Evolutionary conservation across 2,888 invertebrate genomes (phyloP).

Genomic region (Diogma glabrata): DNA sequence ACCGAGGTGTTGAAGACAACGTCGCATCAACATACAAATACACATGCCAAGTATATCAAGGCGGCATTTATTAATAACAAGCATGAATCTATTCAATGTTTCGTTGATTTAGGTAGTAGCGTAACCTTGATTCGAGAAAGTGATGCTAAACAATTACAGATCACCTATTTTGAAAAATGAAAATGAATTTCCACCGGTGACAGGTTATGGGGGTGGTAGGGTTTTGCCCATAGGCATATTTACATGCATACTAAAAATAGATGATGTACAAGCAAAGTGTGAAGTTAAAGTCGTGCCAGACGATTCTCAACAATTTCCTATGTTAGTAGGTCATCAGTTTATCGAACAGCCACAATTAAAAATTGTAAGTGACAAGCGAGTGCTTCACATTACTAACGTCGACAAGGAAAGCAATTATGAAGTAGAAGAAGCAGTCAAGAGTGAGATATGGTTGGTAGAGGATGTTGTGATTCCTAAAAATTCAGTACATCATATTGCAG

Average conservation of each 20-base stretch:
- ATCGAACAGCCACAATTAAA: too few species aligned
- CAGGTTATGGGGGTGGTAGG: background rate
- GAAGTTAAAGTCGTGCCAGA: too few species aligned
- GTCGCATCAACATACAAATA: background rate
- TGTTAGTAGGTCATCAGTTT: too few species aligned
- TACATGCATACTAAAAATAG: background rate
- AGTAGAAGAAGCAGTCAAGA: background rate
- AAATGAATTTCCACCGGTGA: background rate
- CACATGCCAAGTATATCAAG: constrained; percentile 1
- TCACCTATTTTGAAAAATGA: background rate
- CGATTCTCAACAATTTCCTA: too few species aligned
- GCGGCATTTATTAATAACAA: background rate
- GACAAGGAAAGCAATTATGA: too few species aligned
- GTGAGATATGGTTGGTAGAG: background rate
- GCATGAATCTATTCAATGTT: background rate
- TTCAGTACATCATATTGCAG: background rate
- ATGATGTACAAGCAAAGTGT: too few species aligned
- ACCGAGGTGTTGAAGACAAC: background rate
- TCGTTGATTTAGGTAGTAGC: background rate
- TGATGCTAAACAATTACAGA: background rate
- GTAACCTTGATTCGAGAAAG: background rate
- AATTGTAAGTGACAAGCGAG: too few species aligned
- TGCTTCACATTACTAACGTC: too few species aligned
- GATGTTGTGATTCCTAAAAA: background rate
- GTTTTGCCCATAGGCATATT: background rate